Evolutionary conservation across 2,113 vertebrate genomes (phyloP).

Genomic region (Holacanthus passer): DNA sequence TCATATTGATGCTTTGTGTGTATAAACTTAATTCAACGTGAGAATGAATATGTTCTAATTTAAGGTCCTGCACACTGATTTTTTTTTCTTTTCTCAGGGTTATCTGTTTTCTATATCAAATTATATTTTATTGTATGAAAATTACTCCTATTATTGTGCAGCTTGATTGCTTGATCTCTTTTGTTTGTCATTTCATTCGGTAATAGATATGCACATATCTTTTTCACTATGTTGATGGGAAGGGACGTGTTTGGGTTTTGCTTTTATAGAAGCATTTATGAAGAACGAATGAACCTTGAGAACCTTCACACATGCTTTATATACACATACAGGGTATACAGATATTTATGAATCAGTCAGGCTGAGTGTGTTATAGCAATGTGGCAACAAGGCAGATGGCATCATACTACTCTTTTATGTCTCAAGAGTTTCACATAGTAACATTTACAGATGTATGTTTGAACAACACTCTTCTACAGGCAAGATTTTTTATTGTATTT

Average conservation of each 20-base stretch:
- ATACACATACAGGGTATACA: background rate
- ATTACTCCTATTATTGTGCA: no score
- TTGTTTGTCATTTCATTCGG: background rate
- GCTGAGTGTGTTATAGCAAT: background rate
- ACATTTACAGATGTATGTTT: background rate
- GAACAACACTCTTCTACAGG: background rate
- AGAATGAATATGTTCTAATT: background rate
- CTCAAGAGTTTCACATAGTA: conserved; percentile 4
- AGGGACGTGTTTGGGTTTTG: background rate
- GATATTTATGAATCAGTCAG: background rate
- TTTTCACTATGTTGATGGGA: background rate
- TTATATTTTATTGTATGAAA: background rate
- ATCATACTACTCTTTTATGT: background rate
- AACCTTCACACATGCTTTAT: background rate
- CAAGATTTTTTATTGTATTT: conserved; percentile 13
- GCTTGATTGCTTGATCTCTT: no score
- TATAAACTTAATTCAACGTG: background rate
- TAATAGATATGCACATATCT: background rate
- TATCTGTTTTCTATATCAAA: background rate
- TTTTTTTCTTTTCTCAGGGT: background rate
- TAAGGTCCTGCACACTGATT: background rate
- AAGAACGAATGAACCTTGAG: background rate
- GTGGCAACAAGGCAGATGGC: background rate
- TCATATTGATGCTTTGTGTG: background rate
- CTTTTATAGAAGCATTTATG: background rate